Evolutionary conservation across 2,888 invertebrate species (phyloP).

Genomic region (Capitulum mitella): DNA sequence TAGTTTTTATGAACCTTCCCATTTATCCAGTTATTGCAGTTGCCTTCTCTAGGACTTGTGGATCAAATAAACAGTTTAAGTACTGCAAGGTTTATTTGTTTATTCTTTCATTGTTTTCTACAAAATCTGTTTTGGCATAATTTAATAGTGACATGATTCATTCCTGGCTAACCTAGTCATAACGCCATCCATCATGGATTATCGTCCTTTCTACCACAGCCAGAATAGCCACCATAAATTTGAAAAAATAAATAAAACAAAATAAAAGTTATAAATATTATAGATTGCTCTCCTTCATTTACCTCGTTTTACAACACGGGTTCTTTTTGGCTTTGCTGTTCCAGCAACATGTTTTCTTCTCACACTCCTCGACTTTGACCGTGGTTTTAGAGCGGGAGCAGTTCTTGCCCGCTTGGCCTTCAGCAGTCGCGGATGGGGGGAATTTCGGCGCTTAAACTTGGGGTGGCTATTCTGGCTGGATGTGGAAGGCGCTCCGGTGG

Average conservation of each 20-base stretch:
- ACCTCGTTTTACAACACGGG: neutral
- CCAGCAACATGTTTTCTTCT: neutral
- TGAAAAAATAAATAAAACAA: neutral
- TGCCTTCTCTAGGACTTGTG: too few species aligned
- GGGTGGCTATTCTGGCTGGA: neutral
- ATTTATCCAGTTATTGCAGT: too few species aligned
- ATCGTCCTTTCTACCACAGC: neutral
- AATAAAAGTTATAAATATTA: neutral
- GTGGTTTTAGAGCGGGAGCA: too few species aligned
- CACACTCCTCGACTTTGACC: neutral
- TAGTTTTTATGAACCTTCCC: too few species aligned
- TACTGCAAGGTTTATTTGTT: neutral
- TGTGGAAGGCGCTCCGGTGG: neutral
- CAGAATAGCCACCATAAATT: neutral
- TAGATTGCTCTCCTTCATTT: neutral
- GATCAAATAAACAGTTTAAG: too few species aligned
- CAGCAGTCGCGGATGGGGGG: neutral
- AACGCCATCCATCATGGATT: too few species aligned
- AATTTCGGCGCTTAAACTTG: neutral
- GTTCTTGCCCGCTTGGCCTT: neutral
- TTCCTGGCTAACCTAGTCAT: neutral
- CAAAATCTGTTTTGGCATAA: neutral
- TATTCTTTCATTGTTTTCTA: neutral
- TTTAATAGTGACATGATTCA: conserved; percentile 12
- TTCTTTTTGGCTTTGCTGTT: neutral